Conservation (phyloP, 2,888 invertebrate species). For the Dexiosoma caninum region DNA sequence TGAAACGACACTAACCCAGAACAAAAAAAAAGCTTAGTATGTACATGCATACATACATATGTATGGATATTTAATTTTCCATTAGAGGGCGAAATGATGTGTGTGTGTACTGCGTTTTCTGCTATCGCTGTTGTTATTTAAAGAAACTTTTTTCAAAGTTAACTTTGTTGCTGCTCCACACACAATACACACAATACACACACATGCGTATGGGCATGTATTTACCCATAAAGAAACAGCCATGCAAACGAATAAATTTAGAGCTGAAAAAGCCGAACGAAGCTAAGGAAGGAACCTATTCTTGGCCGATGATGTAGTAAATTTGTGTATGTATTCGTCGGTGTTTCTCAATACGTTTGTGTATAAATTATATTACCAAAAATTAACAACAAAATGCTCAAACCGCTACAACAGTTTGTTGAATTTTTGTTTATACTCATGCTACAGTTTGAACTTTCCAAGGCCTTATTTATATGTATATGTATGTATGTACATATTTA, state of each 20-base stretch:
- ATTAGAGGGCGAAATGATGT: constrained; percentile 10
- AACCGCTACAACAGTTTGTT: constrained; percentile 11
- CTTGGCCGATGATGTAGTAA: constrained; percentile 52
- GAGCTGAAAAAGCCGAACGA: constrained; percentile 20
- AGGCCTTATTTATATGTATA: constrained; percentile 32
- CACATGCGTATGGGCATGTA: too few species aligned
- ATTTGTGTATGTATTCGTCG: constrained; percentile 16
- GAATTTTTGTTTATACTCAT: constrained; percentile 23
- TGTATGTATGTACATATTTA: background rate
- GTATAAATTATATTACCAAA: constrained; percentile 6
- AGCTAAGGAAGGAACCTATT: constrained; percentile 43
- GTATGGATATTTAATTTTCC: background rate
- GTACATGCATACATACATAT: too few species aligned
- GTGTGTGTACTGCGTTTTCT: constrained; percentile 8
- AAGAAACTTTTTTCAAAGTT: background rate
- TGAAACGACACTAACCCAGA: background rate
- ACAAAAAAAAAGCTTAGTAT: too few species aligned
- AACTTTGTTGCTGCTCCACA: constrained; percentile 3
- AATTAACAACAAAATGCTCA: constrained; percentile 6
- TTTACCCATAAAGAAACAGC: background rate
- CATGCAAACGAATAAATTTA: background rate
- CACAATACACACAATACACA: background rate
- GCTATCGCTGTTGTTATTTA: too few species aligned
- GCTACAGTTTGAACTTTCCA: constrained; percentile 7
- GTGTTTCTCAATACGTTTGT: background rate